Evolutionary conservation across 2,888 invertebrate genomes (phyloP).

Genomic region (Agrochola litura): DNA sequence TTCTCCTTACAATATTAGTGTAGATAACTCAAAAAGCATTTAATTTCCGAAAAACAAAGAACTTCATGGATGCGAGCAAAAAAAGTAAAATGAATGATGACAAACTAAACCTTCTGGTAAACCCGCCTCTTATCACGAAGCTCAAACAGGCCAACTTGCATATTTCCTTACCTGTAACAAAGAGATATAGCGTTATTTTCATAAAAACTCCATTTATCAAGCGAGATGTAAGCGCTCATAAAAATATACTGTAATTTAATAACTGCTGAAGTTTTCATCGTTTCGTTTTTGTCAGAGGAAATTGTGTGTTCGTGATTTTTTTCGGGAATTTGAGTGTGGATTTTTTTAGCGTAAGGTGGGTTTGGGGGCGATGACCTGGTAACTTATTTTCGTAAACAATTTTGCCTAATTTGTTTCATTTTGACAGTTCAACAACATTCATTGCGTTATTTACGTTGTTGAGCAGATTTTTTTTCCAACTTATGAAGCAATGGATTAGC

Average conservation of each 20-base stretch:
- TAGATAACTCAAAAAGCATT: too few relatives aligned
- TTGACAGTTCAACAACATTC: too few relatives aligned
- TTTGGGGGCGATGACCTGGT: not conserved
- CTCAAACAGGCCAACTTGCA: slow-evolving; percentile 47
- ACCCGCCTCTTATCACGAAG: not conserved
- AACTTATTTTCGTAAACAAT: too few relatives aligned
- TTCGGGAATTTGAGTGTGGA: not conserved
- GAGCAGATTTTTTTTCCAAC: too few relatives aligned
- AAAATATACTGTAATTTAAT: slow-evolving; percentile 58
- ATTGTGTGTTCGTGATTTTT: slow-evolving; percentile 14
- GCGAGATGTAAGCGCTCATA: slow-evolving; percentile 38
- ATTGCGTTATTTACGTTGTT: too few relatives aligned
- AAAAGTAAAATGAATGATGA: too few relatives aligned
- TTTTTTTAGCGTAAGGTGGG: not conserved
- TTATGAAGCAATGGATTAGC: too few relatives aligned
- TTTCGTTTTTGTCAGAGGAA: slow-evolving; percentile 6
- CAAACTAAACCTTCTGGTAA: slow-evolving; percentile 45
- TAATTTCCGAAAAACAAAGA: too few relatives aligned
- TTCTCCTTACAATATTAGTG: too few relatives aligned
- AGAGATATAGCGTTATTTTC: slow-evolving; percentile 65
- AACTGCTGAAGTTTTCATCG: slow-evolving; percentile 55
- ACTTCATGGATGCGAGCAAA: too few relatives aligned
- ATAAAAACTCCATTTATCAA: slow-evolving; percentile 54
- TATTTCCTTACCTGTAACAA: slow-evolving; percentile 74
- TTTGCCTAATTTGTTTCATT: too few relatives aligned